Conservation (phyloP, 1,140 invertebrate species). For the Drosophila saltans region DNA sequence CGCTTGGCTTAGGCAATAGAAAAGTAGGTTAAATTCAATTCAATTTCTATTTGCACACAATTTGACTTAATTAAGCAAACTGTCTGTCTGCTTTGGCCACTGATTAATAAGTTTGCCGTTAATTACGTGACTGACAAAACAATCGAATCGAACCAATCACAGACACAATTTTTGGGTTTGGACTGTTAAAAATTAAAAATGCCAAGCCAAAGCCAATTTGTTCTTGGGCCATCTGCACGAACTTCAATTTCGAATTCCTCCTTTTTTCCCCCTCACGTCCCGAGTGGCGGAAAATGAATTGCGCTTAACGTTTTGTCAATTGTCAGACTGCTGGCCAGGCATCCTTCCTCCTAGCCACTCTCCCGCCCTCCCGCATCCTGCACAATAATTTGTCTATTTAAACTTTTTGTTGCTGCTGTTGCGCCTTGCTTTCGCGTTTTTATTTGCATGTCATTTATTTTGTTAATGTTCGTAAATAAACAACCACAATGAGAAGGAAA, state of each 20-base stretch:
- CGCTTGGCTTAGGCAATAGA: conserved; percentile 3
- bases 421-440: conserved; percentile 51
- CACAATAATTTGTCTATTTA: conserved; percentile 75
- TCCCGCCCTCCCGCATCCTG: neutral
- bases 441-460: conserved; percentile 80
- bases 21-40: conserved; percentile 33
- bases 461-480: conserved; percentile 78
- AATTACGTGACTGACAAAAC: conserved; percentile 66
- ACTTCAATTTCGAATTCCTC: conserved; percentile 26
- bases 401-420: conserved; percentile 54
- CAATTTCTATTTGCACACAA: conserved; percentile 60
- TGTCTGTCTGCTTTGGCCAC: conserved; percentile 14
- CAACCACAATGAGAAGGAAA: conserved; percentile 38
- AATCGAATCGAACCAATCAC: conserved; percentile 48
- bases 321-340: conserved; percentile 36
- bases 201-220: conserved; percentile 39
- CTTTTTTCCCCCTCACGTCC: neutral
- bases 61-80: conserved; percentile 68
- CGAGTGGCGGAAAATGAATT: conserved; percentile 57
- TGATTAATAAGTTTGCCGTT: conserved; percentile 71
- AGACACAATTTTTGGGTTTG: conserved; percentile 40
- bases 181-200: conserved; percentile 66
- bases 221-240: conserved; percentile 14
- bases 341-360: neutral
- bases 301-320: conserved; percentile 61